phyloP scores from a whole-genome alignment of 2,113 vertebrate genomes.

The Agapornis roseicollis region DNA sequence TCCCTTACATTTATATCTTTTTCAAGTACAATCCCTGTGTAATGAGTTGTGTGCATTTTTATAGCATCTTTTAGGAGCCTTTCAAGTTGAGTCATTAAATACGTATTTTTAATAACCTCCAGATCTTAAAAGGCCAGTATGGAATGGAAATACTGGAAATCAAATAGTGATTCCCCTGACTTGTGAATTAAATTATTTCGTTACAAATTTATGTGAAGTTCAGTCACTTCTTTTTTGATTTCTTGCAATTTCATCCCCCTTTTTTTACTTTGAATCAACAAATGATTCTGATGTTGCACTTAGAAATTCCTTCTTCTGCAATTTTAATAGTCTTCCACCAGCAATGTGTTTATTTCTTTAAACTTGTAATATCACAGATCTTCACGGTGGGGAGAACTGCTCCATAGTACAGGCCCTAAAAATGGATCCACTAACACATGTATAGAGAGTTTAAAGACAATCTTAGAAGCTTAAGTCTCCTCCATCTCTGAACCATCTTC shows the following conservation, averaged over 20 bases:
- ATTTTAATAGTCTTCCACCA: neutral
- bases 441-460: neutral
- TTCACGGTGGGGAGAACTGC: neutral
- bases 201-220: neutral
- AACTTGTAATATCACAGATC: neutral
- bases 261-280: neutral
- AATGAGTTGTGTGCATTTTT: constrained; percentile 13
- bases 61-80: constrained; percentile 20
- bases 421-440: neutral
- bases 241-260: neutral
- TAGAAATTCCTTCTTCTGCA: neutral
- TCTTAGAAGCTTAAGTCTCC: neutral
- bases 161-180: neutral
- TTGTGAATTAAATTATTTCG: constrained; percentile 5
- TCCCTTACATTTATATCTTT: neutral
- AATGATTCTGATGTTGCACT: neutral
- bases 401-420: neutral
- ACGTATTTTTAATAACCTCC: constrained; percentile 25
- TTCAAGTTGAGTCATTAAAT: constrained; percentile 26
- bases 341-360: neutral
- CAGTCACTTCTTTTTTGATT: neutral
- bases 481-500: neutral
- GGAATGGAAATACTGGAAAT: constrained; percentile 27
- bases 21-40: neutral
- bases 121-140: neutral